Evolutionary conservation across 2,797 vertebrate genomes (phyloP), one percentile per base, ranked within the genome.

Genomic region (Rhinophrynus dorsalis): DNA sequence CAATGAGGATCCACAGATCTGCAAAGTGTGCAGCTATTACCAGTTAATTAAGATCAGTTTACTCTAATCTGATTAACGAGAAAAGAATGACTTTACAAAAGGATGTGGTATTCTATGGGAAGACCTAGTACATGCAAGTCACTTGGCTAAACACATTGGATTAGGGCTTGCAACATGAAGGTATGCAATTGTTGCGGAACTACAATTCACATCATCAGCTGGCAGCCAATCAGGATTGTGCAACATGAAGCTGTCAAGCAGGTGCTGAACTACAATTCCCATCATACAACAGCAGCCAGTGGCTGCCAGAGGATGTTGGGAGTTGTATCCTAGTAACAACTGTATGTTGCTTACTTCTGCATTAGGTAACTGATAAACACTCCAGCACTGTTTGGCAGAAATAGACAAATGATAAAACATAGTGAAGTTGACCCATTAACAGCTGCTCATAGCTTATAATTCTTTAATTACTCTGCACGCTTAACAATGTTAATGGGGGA

Each of bases 401-500:
- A 26, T 21, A 33, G 23, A 26, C 5, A n/a, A 51, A 37, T 51
- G 52, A 33, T 65, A 64, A 65, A 72, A 45, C 15, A 5, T 47
- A 44, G 20, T 40, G n/a, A 45, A 10, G 24, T 26, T 69, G 60
- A 69, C 61, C 32, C 56, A 42, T 30, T 44, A 52, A 72, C 60
- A 64, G 63, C 60, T 40, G 52, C 13, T 29, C 26, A 9, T 27
- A 52, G 29, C 50, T 56, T 62, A 11, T 35, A 42, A 1, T 12
- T 3, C 55, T 26, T 40, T 64, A 72, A 72, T 65, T 64, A 42
- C 24, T 23, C 30, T 42, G 64, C 63, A 42, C 9, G 35, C 13
- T 55, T 62, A 35, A 52, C 17, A 27, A n/a, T 37, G 50, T 33
- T 37, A 26, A 60, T 60, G 62, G 40, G 64, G 24, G 32, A 66